Conservation (phyloP, 1,140 invertebrate species). For the Condylostylus longicornis region DNA sequence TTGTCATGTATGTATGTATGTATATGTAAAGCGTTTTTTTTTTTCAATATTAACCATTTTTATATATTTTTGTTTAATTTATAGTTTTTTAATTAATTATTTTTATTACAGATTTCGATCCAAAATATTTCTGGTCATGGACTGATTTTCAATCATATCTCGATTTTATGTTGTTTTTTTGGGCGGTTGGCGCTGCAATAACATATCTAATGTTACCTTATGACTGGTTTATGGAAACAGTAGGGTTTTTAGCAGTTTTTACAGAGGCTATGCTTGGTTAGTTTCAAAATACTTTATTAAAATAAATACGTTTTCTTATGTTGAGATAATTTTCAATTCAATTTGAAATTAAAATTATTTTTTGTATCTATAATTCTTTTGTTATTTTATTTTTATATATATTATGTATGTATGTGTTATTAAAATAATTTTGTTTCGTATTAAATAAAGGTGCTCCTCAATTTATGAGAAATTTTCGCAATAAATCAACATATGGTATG, state of each 20-base stretch:
- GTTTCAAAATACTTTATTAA: slow-evolving; percentile 3
- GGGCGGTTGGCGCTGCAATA: slow-evolving; percentile 59
- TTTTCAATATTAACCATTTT: too few species aligned
- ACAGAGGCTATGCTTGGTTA: slow-evolving; percentile 88
- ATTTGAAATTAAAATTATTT: not conserved
- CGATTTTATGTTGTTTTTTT: slow-evolving; percentile 81
- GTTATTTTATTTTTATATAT: slow-evolving; percentile 6
- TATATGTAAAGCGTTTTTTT: too few species aligned
- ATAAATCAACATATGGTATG: slow-evolving; percentile 60
- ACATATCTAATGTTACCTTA: slow-evolving; percentile 79
- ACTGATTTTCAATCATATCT: slow-evolving; percentile 94
- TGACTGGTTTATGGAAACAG: slow-evolving; percentile 66
- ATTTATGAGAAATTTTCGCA: slow-evolving; percentile 63
- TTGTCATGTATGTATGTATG: too few species aligned
- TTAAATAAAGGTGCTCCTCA: slow-evolving; percentile 62
- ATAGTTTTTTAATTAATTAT: too few species aligned
- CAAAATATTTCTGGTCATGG: slow-evolving; percentile 96
- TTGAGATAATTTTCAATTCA: slow-evolving; percentile 2
- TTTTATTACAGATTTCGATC: slow-evolving; percentile 86
- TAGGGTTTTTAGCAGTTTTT: slow-evolving; percentile 88
- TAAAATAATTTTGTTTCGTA: slow-evolving; percentile 7
- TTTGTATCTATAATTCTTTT: not conserved
- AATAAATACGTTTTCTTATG: slow-evolving; percentile 3
- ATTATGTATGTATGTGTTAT: not conserved
- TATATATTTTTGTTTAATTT: too few species aligned